A percentile compares a stretch with the other conserved stretches of the same genome.
Evolutionary conservation across 2,797 vertebrate genomes (phyloP).

Genomic region (Mormyrops boulengeri): DNA sequence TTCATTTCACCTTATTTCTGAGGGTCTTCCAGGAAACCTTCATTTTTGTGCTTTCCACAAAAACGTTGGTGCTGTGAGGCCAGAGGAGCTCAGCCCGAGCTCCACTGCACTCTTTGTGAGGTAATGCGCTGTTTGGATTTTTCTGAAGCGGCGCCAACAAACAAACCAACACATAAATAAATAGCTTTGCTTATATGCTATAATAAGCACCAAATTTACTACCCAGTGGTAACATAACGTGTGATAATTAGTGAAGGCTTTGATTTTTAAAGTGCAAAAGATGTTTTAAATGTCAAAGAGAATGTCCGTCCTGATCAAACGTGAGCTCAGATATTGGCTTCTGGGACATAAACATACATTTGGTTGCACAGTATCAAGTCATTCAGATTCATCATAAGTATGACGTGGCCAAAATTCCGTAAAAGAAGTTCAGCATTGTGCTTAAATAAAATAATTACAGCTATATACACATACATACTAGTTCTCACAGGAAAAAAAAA

Average conservation of each 20-base stretch:
- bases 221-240: not conserved
- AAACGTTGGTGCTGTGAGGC: not conserved
- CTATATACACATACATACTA: not conserved
- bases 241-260: not conserved
- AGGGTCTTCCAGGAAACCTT: constrained; percentile 12
- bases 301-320: not conserved
- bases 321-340: not conserved
- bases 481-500: not conserved
- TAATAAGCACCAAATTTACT: not conserved
- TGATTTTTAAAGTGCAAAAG: not conserved
- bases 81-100: not conserved
- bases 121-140: not conserved
- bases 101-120: not conserved
- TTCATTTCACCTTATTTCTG: not conserved
- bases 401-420: not conserved
- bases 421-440: not conserved
- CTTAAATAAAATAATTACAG: not conserved
- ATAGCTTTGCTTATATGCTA: not conserved
- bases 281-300: not conserved
- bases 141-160: not conserved
- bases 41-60: constrained; percentile 4
- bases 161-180: not conserved
- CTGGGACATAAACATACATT: not conserved
- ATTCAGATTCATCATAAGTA: not conserved
- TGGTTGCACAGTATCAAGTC: not conserved